These are phyloP conservation scores for Cryptophagus acutangulus DNA, from an alignment of 2,888 invertebrate species.

Conservation along the genomic window DNA sequence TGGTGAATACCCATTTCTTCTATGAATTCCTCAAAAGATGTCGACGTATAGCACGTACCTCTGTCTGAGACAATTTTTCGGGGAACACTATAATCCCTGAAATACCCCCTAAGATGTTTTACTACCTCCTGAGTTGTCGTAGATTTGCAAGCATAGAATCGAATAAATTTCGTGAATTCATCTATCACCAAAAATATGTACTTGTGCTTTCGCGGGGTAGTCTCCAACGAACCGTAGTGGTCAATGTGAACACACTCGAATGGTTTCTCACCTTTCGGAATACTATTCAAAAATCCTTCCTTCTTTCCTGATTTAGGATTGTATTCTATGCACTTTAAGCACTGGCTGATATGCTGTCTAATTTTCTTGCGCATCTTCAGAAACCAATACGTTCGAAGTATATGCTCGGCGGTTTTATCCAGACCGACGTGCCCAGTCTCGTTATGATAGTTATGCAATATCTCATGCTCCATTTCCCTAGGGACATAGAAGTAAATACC, in stretches of 20 bases:
- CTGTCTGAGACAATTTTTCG: constrained; percentile 23
- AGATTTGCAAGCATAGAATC: too few species aligned
- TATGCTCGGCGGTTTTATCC: constrained; percentile 16
- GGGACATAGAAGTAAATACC: not conserved
- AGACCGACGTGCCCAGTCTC: constrained; percentile 13
- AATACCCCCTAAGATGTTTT: too few species aligned
- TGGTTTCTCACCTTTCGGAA: constrained; percentile 29
- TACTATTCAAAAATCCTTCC: too few species aligned
- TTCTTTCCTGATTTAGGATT: constrained; percentile 20
- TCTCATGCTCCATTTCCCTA: constrained; percentile 9
- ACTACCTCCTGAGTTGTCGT: too few species aligned
- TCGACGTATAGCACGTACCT: constrained; percentile 25
- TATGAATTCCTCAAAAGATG: constrained; percentile 24
- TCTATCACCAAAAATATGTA: constrained; percentile 32
- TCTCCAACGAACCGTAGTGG: constrained; percentile 29
- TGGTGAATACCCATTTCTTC: constrained; percentile 22
- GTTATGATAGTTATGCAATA: constrained; percentile 10
- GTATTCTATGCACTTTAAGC: constrained; percentile 27
- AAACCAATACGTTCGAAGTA: constrained; percentile 8
- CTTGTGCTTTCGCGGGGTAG: constrained; percentile 18
- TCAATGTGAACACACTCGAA: constrained; percentile 31
- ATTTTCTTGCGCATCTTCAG: constrained; percentile 25
- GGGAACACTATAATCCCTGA: too few species aligned
- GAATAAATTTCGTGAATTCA: constrained; percentile 31
- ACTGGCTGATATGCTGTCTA: constrained; percentile 23